A percentile compares a stretch with the other conserved stretches of the same genome.
Evolutionary conservation across 2,113 vertebrate species (phyloP).

Genomic region (Tringa solitaria): DNA sequence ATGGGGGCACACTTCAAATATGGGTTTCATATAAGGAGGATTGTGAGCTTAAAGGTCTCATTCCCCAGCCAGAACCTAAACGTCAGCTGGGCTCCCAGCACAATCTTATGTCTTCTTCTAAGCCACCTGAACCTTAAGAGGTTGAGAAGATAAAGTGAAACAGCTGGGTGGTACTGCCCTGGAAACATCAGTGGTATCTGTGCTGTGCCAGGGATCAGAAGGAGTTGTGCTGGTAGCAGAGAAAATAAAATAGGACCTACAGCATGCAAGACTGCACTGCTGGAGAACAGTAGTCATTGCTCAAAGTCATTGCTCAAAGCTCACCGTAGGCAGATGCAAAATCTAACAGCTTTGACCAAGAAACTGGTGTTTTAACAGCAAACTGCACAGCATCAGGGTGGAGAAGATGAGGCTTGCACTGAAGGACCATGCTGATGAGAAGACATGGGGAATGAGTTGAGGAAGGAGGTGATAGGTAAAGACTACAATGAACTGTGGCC

Average conservation of each 20-base stretch:
- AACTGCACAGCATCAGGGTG: neutral
- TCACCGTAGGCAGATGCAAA: neutral
- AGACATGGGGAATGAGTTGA: neutral
- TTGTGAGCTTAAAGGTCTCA: neutral
- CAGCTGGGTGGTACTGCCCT: neutral
- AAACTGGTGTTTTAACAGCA: neutral
- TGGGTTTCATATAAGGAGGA: neutral
- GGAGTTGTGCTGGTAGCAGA: neutral
- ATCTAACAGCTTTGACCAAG: neutral
- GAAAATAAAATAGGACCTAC: neutral
- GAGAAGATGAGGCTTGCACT: neutral
- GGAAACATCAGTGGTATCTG: neutral
- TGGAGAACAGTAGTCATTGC: neutral
- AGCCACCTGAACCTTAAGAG: neutral
- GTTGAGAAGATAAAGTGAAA: neutral
- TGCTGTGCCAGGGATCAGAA: neutral
- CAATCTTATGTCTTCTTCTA: neutral
- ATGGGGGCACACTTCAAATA: neutral
- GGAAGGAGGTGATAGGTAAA: neutral
- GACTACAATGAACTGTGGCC: neutral
- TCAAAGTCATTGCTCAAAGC: neutral
- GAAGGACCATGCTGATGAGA: neutral
- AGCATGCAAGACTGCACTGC: neutral
- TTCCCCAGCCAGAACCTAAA: neutral
- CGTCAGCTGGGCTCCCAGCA: neutral